Evolutionary conservation across 2,113 vertebrate genomes (phyloP).

Genomic region (Lasiurus borealis): DNA sequence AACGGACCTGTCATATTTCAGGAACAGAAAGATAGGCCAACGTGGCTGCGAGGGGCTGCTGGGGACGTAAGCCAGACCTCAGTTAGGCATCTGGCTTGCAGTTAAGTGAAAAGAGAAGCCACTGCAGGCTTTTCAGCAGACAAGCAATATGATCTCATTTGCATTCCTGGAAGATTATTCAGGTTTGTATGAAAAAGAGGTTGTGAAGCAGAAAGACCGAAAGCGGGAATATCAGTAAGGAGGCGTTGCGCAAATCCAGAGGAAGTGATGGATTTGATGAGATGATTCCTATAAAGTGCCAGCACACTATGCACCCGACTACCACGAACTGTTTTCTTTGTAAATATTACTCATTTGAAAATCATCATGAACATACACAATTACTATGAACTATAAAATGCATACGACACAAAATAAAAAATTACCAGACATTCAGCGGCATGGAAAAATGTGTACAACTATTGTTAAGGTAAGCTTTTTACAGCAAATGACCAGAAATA

Average conservation of each 20-base stretch:
- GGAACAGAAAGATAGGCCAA: neutral
- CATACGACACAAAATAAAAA: neutral
- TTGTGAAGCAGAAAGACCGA: neutral
- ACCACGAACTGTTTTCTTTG: neutral
- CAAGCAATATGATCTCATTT: neutral
- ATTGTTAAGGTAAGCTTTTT: neutral
- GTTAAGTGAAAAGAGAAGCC: neutral
- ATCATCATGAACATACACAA: neutral
- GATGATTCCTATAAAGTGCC: rapidly evolving
- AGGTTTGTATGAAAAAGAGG: neutral
- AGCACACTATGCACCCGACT: neutral
- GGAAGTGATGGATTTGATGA: neutral
- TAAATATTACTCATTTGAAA: neutral
- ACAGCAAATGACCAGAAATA: neutral
- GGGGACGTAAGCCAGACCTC: neutral
- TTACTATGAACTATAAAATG: neutral
- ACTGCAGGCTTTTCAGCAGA: neutral
- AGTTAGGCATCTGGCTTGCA: neutral
- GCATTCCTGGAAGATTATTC: constrained; percentile 55
- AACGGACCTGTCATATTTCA: neutral
- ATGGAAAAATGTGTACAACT: neutral
- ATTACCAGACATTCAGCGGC: neutral
- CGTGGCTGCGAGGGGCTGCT: rapidly evolving
- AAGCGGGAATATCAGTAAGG: neutral
- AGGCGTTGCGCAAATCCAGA: rapidly evolving